Base-by-base conservation (phyloP, 2,113 vertebrate genomes). In the Synchiropus splendidus region DNA sequence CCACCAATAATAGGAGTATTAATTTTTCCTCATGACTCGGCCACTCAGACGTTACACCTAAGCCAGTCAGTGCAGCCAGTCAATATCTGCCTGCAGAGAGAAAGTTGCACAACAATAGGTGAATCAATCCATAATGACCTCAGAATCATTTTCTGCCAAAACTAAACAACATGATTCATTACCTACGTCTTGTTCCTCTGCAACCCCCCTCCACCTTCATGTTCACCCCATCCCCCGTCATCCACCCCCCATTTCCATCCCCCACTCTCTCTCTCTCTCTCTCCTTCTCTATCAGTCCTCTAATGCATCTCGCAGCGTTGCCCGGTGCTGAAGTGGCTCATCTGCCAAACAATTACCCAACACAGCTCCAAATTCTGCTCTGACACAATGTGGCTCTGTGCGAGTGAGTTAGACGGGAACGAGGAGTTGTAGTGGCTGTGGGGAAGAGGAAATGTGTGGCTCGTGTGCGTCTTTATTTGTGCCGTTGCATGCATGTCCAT, bases 1-100 rank as follows among this genome's bases (percentile, higher is more conserved):
- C 76, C 70, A 77, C 74, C 70, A 67, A 77, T 81, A 69, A 79
- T 75, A 45, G 64, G 61, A 45, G 56, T 70, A 79, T 79, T 78
- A 79, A 81, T 81, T 77, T 81, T 81, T 72, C 61, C 41, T 34
- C 70, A 72, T 59, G 59, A 69, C 50, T 41, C 48, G 21, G 56
- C 69, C 49, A 65, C 58, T n/a, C n/a, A n/a, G n/a, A n/a, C n/a
- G n/a, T n/a, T n/a, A n/a, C n/a, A n/a, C n/a, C n/a, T n/a, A n/a
- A n/a, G n/a, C n/a, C n/a, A n/a, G n/a, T n/a, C n/a, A n/a, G n/a
- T n/a, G n/a, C n/a, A n/a, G n/a, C n/a, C n/a, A n/a, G n/a, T n/a
- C n/a, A n/a, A n/a, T n/a, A n/a, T n/a, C n/a, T n/a, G n/a, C n/a
- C n/a, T n/a, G n/a, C n/a, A 27, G 48, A 48, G 2, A 36, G 16